These are phyloP conservation scores for Tokudaia tokunoshimensis DNA, from an alignment of 2,797 vertebrate genomes.

Conservation along the genomic window DNA sequence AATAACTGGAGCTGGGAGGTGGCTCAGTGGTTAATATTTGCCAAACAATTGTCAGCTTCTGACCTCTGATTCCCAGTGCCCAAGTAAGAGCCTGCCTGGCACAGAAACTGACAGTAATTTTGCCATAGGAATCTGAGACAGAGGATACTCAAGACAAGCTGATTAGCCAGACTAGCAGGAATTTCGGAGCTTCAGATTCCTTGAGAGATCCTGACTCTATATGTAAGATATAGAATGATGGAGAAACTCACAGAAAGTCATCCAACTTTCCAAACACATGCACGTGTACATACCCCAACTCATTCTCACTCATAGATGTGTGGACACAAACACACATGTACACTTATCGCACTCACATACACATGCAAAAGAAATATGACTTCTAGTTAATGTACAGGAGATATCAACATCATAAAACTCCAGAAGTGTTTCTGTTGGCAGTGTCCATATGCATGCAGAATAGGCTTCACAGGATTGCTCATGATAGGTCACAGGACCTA, in stretches of 20 bases:
- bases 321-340: background rate
- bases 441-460: background rate
- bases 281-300: background rate
- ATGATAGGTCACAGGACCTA: background rate
- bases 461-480: background rate
- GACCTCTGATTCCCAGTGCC: background rate
- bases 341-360: background rate
- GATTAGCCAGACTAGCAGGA: background rate
- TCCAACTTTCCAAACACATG: background rate
- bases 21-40: background rate
- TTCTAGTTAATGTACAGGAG: constrained; percentile 37
- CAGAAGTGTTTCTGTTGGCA: background rate
- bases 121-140: background rate
- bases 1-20: background rate
- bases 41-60: background rate
- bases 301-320: background rate
- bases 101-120: background rate
- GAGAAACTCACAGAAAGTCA: background rate
- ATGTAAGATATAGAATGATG: background rate
- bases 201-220: background rate
- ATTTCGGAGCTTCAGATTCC: background rate
- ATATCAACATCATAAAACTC: constrained; percentile 2
- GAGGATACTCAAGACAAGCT: background rate
- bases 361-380: background rate
- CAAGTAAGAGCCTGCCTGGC: background rate